These are phyloP conservation scores for Lindbergichthys nudifrons DNA, from an alignment of 2,797 vertebrate species.

Conservation along the genomic window DNA sequence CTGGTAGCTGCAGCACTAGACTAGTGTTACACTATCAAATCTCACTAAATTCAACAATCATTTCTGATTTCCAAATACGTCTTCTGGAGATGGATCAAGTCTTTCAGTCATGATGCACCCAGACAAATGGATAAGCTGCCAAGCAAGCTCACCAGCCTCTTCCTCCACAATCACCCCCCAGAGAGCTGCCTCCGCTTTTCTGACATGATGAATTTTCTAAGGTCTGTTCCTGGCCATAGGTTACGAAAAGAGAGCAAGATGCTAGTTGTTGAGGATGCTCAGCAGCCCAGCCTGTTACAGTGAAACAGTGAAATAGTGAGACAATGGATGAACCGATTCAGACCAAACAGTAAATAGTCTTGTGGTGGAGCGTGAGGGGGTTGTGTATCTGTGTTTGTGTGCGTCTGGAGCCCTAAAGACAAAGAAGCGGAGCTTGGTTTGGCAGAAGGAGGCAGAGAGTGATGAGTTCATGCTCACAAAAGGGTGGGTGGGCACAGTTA, in stretches of 20 bases:
- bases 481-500: constrained; percentile 57
- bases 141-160: constrained; percentile 34
- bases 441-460: constrained; percentile 59
- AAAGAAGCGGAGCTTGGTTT: constrained; percentile 59
- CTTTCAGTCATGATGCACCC: constrained; percentile 48
- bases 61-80: constrained; percentile 53
- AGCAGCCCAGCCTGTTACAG: constrained; percentile 34
- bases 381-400: neutral
- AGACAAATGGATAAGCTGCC: constrained; percentile 52
- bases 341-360: constrained; percentile 31
- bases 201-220: constrained; percentile 58
- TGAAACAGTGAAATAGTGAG: constrained; percentile 20
- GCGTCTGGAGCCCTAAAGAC: constrained; percentile 50
- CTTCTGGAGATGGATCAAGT: constrained; percentile 47
- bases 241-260: constrained; percentile 40
- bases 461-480: constrained; percentile 61
- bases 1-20: constrained; percentile 45
- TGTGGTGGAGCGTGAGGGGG: too few relatives aligned
- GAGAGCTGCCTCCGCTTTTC: constrained; percentile 46
- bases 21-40: constrained; percentile 49
- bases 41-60: constrained; percentile 59
- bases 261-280: constrained; percentile 42
- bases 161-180: constrained; percentile 30
- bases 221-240: constrained; percentile 42
- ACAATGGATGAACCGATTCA: constrained; percentile 48